Base-by-base conservation (phyloP, 2,113 vertebrate species). In the Thinocorus orbignyianus region DNA sequence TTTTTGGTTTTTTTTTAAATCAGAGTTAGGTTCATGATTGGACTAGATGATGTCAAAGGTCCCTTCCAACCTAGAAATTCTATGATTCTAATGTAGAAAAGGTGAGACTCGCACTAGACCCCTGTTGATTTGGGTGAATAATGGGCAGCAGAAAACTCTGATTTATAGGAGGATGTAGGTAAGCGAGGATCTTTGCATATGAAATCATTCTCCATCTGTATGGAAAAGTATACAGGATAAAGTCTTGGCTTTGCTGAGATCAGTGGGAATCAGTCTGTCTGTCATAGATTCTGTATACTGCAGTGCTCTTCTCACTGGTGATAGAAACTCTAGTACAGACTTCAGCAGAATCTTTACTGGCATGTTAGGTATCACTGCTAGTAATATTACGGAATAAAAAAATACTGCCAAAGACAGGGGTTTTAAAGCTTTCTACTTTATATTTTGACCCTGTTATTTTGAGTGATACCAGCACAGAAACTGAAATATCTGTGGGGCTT, bases 341-440 rank as follows among this genome's bases (percentile, higher is more conserved):
- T 76, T 51, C 51, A 87, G 26, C 57, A 87, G 66, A 85, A 81
- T 80, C 33, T 49, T 89, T 49, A 48, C 39, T 5, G 10, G 72
- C 1, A 4, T 1, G 0, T 60, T 81, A 25, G 35, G 2, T 92
- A 58, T 52, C 8, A 6, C 48, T 81, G 17, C 22, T 58, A 49
- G 26, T 69, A 76, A 57, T 69, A 79, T 7, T 78, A 39, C 8
- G 13, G 58, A 78, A 71, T 95, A 30, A 86, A 86, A 96, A 83
- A 71, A 57, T 81, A 49, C 25, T 95, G 37, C 76, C 37, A 35
- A 80, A 85, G 58, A 60, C 17, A 62, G 14, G 26, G 24, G 17
- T 2, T 83, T 95, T 86, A 82, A 95, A 91, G 26, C 41, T 87
- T 85, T 81, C 82, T 85, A 10, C 31, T 92, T 93, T 97, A 39